A percentile compares a stretch with the other conserved stretches of the same genome.
Conservation (phyloP, 2,797 vertebrate genomes). For the Eurystomus glaucurus region DNA sequence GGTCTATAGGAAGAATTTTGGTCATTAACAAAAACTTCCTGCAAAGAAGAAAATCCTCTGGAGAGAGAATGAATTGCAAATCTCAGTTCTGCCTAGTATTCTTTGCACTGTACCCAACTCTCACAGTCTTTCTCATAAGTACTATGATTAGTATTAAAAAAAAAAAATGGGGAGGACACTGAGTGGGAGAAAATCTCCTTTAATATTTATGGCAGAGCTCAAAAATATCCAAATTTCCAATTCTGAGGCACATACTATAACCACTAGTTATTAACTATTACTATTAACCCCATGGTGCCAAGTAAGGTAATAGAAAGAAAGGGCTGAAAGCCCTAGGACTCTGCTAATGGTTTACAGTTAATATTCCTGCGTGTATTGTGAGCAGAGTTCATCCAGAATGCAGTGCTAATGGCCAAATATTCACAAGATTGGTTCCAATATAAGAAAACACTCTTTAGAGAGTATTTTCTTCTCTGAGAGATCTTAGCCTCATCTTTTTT, state of each 20-base stretch:
- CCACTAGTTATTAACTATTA: background rate
- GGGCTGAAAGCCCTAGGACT: background rate
- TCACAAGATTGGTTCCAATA: conserved; percentile 4
- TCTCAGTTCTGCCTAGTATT: background rate
- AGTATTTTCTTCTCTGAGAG: conserved; percentile 21
- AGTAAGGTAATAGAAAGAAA: background rate
- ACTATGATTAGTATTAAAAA: background rate
- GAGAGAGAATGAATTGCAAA: background rate
- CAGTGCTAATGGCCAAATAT: background rate
- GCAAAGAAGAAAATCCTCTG: background rate
- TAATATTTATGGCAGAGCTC: background rate
- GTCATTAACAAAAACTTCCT: background rate
- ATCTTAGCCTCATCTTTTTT: background rate
- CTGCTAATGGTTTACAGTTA: background rate
- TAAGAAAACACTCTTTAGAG: background rate
- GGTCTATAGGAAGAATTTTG: background rate
- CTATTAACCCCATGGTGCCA: background rate
- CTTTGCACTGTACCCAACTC: background rate
- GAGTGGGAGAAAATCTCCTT: background rate
- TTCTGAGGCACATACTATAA: background rate
- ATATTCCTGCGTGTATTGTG: background rate
- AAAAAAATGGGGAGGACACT: background rate
- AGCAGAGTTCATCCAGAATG: background rate
- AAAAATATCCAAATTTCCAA: background rate
- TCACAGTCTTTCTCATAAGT: background rate